These are phyloP conservation scores for Tachyglossus aculeatus DNA, from an alignment of 2,797 vertebrate genomes.

Conservation along the genomic window DNA sequence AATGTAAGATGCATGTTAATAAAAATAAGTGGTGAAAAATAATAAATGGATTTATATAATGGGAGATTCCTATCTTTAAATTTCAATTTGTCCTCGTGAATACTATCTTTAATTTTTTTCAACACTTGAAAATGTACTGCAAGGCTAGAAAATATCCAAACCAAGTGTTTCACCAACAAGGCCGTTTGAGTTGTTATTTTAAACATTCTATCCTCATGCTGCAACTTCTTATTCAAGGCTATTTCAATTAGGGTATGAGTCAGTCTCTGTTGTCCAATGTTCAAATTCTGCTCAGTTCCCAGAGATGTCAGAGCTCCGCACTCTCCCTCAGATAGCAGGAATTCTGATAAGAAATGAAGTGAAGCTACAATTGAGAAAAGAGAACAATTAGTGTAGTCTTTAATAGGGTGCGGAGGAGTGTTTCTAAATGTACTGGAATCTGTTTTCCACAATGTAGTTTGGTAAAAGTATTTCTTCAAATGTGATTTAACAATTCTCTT, in stretches of 20 bases:
- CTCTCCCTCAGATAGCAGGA: slow-evolving; percentile 48
- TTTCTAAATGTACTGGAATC: slow-evolving; percentile 8
- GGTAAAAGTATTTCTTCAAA: slow-evolving; percentile 60
- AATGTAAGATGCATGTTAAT: slow-evolving; percentile 84
- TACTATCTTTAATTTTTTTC: slow-evolving; percentile 67
- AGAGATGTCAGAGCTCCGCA: slow-evolving; percentile 48
- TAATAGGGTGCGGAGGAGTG: slow-evolving; percentile 18
- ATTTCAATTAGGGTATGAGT: slow-evolving; percentile 13
- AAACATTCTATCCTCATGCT: background rate
- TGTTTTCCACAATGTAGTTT: slow-evolving; percentile 56
- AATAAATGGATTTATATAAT: slow-evolving; percentile 71
- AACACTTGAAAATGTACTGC: slow-evolving; percentile 81
- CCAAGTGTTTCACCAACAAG: slow-evolving; percentile 15
- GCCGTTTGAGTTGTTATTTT: slow-evolving; percentile 23
- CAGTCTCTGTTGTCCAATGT: background rate
- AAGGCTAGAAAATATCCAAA: slow-evolving; percentile 36
- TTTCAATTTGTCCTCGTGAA: slow-evolving; percentile 75
- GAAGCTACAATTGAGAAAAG: slow-evolving; percentile 21
- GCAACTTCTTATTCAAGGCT: slow-evolving; percentile 1
- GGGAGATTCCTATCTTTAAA: slow-evolving; percentile 71
- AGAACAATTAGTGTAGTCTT: slow-evolving; percentile 47
- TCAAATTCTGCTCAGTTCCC: slow-evolving; percentile 52
- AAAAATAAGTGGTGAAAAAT: slow-evolving; percentile 81
- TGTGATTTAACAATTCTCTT: slow-evolving; percentile 60
- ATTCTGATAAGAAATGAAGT: slow-evolving; percentile 65